These are phyloP conservation scores for Psylliodes chrysocephalus DNA, from an alignment of 2,888 invertebrate species.

Conservation along the genomic window DNA sequence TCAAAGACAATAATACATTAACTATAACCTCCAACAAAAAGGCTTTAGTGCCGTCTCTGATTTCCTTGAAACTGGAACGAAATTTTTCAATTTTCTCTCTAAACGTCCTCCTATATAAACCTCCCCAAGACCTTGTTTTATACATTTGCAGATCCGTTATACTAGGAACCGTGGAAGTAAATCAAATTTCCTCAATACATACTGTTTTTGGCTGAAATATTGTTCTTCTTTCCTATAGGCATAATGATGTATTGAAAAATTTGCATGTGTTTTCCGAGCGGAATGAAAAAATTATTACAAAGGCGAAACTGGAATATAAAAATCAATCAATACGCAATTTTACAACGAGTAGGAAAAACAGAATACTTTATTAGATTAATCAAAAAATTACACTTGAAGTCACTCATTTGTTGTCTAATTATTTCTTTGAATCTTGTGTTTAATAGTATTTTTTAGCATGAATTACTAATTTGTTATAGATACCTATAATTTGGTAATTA, in stretches of 20 bases:
- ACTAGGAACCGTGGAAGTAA: constrained; percentile 33
- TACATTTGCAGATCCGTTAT: constrained; percentile 32
- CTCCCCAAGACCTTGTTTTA: constrained; percentile 24
- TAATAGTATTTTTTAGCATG: too few species aligned
- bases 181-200: constrained; percentile 39
- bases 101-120: constrained; percentile 27
- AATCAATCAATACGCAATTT: too few species aligned
- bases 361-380: too few species aligned
- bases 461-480: too few species aligned
- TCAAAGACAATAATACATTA: too few species aligned
- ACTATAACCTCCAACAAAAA: too few species aligned
- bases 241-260: constrained; percentile 30
- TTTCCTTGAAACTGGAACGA: constrained; percentile 5
- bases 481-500: too few species aligned
- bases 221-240: constrained; percentile 33
- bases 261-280: constrained; percentile 21
- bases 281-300: constrained; percentile 14
- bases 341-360: too few species aligned
- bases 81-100: constrained; percentile 32
- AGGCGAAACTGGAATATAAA: too few species aligned
- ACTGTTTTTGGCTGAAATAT: constrained; percentile 35
- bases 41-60: constrained; percentile 7
- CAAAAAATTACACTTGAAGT: too few species aligned
- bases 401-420: too few species aligned
- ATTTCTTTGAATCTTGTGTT: too few species aligned